phyloP scores from a whole-genome alignment of 1,140 invertebrate genomes.

The Zaprionus camerounensis region DNA sequence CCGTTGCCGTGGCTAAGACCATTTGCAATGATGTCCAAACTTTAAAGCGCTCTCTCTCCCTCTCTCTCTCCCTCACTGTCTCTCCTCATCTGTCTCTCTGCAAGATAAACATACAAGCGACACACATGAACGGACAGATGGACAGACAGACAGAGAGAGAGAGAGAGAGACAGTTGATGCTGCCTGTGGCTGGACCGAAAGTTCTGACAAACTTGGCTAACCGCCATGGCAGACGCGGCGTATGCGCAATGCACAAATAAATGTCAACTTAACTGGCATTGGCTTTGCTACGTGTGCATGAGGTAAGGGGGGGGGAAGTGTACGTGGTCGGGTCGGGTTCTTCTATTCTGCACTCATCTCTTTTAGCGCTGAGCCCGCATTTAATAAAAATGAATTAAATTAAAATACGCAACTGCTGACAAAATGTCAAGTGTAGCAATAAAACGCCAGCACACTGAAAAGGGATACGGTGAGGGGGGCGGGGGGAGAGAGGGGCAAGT shows the following conservation, averaged over 20 bases:
- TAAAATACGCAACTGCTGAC: conserved; percentile 76
- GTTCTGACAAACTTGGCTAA: conserved; percentile 80
- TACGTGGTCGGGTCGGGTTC: too few species aligned
- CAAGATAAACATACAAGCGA: conserved; percentile 68
- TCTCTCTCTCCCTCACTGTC: background rate
- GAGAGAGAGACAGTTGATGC: background rate
- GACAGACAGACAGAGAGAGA: background rate
- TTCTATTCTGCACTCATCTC: conserved; percentile 16
- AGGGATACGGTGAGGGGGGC: background rate
- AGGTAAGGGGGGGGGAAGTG: background rate
- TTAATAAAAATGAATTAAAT: conserved; percentile 82
- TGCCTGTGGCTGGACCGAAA: conserved; percentile 41
- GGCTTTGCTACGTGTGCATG: conserved; percentile 1
- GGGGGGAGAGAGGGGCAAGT: background rate
- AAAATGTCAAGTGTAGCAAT: conserved; percentile 83
- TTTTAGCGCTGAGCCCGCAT: conserved; percentile 62
- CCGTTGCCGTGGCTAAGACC: conserved; percentile 24
- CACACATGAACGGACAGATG: conserved; percentile 40
- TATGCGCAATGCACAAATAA: conserved; percentile 80
- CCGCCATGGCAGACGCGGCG: conserved; percentile 60
- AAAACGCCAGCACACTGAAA: conserved; percentile 60
- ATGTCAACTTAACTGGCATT: conserved; percentile 73
- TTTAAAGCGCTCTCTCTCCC: conserved; percentile 15
- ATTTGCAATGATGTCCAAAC: conserved; percentile 45
- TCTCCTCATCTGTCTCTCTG: background rate